These are phyloP conservation scores for Pachyseris speciosa DNA, from an alignment of 64 coral and sea anemone genomes.

Conservation along the genomic window DNA sequence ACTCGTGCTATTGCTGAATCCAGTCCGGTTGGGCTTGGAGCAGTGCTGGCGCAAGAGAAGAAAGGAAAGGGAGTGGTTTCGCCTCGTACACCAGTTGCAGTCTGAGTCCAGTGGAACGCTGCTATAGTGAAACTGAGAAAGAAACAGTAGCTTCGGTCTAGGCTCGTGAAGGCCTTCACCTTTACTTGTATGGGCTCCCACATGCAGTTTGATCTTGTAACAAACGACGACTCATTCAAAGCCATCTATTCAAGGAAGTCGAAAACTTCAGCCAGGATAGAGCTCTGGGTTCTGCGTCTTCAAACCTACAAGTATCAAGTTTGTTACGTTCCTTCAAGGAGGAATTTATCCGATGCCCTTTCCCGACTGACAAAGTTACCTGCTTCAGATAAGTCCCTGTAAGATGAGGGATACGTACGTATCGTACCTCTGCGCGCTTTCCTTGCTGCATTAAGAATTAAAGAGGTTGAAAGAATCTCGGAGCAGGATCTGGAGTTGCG, in stretches of 20 bases:
- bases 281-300: neutral
- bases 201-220: neutral
- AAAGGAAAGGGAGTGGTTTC: neutral
- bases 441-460: neutral
- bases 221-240: neutral
- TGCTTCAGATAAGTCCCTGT: neutral
- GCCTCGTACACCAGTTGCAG: neutral
- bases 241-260: neutral
- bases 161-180: neutral
- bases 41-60: neutral
- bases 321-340: neutral
- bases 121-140: neutral
- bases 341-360: conserved; percentile 28
- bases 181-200: neutral
- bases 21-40: neutral
- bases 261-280: neutral
- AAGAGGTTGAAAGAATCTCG: conserved; percentile 27
- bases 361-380: conserved; percentile 3
- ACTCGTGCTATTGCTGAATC: neutral
- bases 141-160: neutral
- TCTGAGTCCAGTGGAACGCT: neutral
- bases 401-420: too few species aligned
- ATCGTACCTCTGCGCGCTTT: neutral
- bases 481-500: conserved; percentile 3
- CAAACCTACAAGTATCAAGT: conserved; percentile 25